Evolutionary conservation across 2,113 vertebrate genomes (phyloP).

Genomic region (Coptodon rendalli): DNA sequence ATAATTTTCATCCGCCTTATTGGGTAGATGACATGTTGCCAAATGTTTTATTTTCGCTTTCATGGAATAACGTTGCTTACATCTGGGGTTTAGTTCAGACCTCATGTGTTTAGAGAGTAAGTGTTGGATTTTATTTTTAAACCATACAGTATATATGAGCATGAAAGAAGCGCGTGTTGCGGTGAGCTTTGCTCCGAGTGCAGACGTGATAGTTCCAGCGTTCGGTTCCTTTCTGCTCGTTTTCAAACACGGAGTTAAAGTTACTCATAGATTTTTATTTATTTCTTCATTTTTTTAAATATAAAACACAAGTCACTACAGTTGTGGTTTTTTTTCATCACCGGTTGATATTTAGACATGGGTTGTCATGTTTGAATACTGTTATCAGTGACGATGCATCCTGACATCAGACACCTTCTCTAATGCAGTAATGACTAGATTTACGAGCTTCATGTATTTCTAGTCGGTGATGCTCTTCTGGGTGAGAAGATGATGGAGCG

Average conservation of each 20-base stretch:
- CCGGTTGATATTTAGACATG: conserved; percentile 11
- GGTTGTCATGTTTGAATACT: conserved; percentile 22
- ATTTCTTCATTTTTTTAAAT: accelerated
- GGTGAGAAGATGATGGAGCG: not conserved
- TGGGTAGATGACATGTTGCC: conserved; percentile 43
- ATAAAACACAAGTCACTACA: not conserved
- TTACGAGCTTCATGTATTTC: not conserved
- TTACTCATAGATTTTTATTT: not conserved
- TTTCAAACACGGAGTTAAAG: not conserved
- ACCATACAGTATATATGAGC: not conserved
- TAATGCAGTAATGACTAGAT: conserved; percentile 40
- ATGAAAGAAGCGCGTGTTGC: not conserved
- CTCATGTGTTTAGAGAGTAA: not conserved
- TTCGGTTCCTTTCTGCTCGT: not conserved
- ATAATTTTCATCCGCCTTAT: conserved; percentile 1
- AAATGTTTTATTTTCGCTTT: conserved; percentile 42
- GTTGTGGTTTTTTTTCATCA: not conserved
- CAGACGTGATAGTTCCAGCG: not conserved
- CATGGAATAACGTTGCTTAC: not conserved
- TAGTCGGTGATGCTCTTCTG: conserved; percentile 20
- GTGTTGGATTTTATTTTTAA: not conserved
- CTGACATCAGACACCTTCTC: conserved; percentile 17
- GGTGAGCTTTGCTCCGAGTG: not conserved
- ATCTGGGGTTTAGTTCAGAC: not conserved
- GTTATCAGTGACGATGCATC: conserved; percentile 21